Evolutionary conservation across 1,140 invertebrate genomes (phyloP).

Genomic region (Rhyzopertha dominica): DNA sequence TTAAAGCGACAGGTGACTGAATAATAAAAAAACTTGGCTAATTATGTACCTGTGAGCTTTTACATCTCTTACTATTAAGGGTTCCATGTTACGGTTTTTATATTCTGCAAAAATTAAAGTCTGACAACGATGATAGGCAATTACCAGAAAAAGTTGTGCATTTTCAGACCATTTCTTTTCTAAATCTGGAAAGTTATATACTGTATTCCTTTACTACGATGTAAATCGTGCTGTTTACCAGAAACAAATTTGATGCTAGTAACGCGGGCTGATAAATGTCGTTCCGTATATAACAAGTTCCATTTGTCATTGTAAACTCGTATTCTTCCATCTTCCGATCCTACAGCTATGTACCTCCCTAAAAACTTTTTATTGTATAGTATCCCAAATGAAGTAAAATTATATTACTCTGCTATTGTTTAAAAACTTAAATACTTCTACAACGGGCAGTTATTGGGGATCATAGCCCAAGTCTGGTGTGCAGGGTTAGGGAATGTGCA

Average conservation of each 20-base stretch:
- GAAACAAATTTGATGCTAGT: conserved; percentile 34
- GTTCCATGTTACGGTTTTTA: too few species aligned
- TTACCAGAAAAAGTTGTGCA: too few species aligned
- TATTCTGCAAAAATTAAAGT: too few species aligned
- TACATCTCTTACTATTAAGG: conserved; percentile 14
- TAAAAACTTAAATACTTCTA: too few species aligned
- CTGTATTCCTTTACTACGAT: too few species aligned
- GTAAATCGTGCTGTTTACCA: conserved; percentile 13
- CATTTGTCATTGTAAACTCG: conserved; percentile 33
- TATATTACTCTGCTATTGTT: too few species aligned
- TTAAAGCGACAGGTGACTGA: conserved; percentile 1
- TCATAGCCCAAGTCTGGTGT: too few species aligned
- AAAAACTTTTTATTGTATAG: conserved; percentile 7
- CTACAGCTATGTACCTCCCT: conserved; percentile 34
- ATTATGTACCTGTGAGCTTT: conserved; percentile 16
- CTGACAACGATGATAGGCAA: too few species aligned
- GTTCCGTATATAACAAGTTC: conserved; percentile 25
- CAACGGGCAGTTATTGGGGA: too few species aligned
- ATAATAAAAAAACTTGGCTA: not conserved
- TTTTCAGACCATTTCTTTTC: too few species aligned
- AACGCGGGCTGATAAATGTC: conserved; percentile 33
- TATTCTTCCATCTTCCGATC: conserved; percentile 37
- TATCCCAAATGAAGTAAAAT: conserved; percentile 1
- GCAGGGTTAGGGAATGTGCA: too few species aligned
- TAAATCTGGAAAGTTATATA: too few species aligned